A percentile compares a stretch with the other conserved stretches of the same genome.
phyloP scores from a whole-genome alignment of 2,888 invertebrate genomes.

The Brassicogethes aeneus region DNA sequence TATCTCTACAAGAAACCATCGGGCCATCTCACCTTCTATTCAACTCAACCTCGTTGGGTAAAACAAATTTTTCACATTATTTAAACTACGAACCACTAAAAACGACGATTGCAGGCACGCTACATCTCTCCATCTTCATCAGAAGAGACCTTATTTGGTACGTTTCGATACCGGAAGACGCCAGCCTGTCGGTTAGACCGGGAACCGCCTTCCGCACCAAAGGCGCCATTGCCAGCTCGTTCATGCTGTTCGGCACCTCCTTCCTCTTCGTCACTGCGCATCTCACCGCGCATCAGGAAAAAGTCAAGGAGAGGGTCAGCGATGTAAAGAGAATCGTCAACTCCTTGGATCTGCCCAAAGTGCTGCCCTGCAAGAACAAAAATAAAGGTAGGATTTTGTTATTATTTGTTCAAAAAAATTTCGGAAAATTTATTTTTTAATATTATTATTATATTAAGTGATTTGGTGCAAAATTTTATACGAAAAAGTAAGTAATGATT shows the following conservation, averaged over 20 bases:
- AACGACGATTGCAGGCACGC: slow-evolving; percentile 55
- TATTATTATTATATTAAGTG: slow-evolving; percentile 1
- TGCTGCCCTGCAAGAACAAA: slow-evolving; percentile 67
- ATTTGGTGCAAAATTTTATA: no score
- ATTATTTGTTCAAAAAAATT: slow-evolving; percentile 1
- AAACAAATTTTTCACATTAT: slow-evolving; percentile 9
- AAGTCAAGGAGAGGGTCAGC: slow-evolving; percentile 75
- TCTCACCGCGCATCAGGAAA: slow-evolving; percentile 86
- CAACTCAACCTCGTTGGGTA: slow-evolving; percentile 74
- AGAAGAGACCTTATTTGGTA: slow-evolving; percentile 93
- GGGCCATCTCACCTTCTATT: slow-evolving; percentile 89
- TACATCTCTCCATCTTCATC: slow-evolving; percentile 82
- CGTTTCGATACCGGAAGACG: slow-evolving; percentile 86
- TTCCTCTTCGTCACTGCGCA: slow-evolving; percentile 94
- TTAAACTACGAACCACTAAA: no score
- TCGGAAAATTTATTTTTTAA: background rate
- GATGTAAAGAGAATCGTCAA: slow-evolving; percentile 79
- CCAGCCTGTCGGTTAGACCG: slow-evolving; percentile 77
- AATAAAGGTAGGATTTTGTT: slow-evolving; percentile 59
- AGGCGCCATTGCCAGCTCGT: slow-evolving; percentile 88
- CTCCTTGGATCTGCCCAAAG: slow-evolving; percentile 73
- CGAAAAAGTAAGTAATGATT: no score
- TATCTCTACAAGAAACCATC: slow-evolving; percentile 82
- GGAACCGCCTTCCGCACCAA: slow-evolving; percentile 89
- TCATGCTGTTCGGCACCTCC: slow-evolving; percentile 90